Conservation (phyloP, 2,113 vertebrate genomes). For the Sardina pilchardus region DNA sequence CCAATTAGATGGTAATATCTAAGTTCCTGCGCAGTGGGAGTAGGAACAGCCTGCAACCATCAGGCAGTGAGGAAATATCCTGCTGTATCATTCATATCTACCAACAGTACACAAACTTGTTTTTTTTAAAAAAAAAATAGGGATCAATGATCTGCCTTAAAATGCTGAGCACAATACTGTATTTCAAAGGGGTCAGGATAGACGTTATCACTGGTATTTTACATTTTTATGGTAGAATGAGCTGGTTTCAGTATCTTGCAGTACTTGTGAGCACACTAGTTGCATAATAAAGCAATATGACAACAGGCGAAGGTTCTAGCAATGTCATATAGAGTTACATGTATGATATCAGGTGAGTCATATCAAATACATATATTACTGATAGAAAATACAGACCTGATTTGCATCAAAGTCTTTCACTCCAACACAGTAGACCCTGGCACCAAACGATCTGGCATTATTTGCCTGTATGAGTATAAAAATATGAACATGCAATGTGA, state of each 20-base stretch:
- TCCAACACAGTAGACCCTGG: conserved; percentile 92
- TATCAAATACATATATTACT: background rate
- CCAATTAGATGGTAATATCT: background rate
- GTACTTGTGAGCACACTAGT: background rate
- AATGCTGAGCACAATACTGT: background rate
- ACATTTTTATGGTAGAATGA: background rate
- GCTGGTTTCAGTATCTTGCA: background rate
- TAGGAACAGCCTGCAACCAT: conserved; percentile 42
- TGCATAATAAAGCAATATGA: background rate
- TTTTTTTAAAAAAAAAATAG: background rate
- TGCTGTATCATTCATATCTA: background rate
- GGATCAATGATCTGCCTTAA: background rate
- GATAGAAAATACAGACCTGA: conserved; percentile 74
- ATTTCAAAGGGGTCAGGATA: background rate
- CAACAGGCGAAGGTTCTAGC: background rate
- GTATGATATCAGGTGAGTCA: background rate
- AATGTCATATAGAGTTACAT: too few species aligned
- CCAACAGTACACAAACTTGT: background rate
- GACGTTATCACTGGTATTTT: background rate
- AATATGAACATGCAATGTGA: conserved; percentile 15
- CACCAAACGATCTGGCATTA: conserved; percentile 79
- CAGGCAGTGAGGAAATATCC: background rate
- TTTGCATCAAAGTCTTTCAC: conserved; percentile 89
- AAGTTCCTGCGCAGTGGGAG: background rate
- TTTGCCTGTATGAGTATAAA: conserved; percentile 72